Evolutionary conservation across 2,888 invertebrate genomes (phyloP), one percentile per base, ranked within the genome.

Genomic region (Lasioglossum marginatum): DNA sequence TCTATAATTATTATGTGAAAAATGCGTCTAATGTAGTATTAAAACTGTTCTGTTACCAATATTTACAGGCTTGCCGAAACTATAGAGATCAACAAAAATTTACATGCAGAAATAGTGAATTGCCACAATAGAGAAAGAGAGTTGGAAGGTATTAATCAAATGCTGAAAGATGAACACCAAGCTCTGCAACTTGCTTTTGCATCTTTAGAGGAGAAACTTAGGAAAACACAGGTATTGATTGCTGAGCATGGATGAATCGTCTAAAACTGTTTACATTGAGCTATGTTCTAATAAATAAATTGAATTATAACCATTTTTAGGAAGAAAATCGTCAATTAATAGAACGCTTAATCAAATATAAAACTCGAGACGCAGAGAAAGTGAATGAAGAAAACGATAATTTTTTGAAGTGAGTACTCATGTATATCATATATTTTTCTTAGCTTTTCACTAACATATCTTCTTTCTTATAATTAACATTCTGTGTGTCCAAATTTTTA

Each of bases 351-450:
- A 98, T 99, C 95, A 97, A 97, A 91, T 97, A 98, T 94, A 99
- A 99, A 96, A 97, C 98, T 76, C 97, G 98, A 95, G 99, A 99
- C 96, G 99, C 99, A 0, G 99, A 99, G 93, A 97, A 97, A 95
- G 97, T 99, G 97, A 99, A 99, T 94, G 98, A 98, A 96, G 99
- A 99, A 95, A 99, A 99, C 96, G 99, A 99, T 95, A 97, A 97
- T 94, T 98, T 98, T 95, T 95, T 98, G 91, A 98, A 97, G 98
- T 98, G 96, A 97, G 97, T 96, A 89, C 14, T 52, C 40, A 88
- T 23, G 52, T 34, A 60, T 57, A 66, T 31, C n/a, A 31, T 68
- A 87, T 45, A 40, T 76, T 66, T 71, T 45, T 19, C 34, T 77
- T 79, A 40, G 52, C 6, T 8, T 71, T 68, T 31, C 48, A 70